phyloP scores from a whole-genome alignment of 2,797 vertebrate species.

The Picus viridis region DNA sequence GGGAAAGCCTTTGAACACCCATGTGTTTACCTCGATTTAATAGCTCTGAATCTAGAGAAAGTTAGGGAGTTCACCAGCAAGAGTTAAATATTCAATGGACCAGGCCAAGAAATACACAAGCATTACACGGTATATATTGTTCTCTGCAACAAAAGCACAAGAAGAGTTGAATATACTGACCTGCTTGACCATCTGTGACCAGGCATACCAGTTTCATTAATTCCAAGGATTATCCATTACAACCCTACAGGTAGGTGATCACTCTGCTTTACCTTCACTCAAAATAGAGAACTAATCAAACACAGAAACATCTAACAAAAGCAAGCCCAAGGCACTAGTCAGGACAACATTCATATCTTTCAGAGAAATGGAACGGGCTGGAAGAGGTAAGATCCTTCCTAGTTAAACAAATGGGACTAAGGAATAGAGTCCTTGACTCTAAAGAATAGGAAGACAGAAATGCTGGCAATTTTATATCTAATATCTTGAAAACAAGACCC shows the following conservation, averaged over 20 bases:
- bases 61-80: not conserved
- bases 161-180: not conserved
- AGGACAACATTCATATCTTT: not conserved
- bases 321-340: not conserved
- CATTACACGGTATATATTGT: not conserved
- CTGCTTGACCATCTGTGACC: not conserved
- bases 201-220: not conserved
- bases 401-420: not conserved
- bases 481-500: not conserved
- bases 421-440: not conserved
- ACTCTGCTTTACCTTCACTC: not conserved
- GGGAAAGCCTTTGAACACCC: constrained; percentile 58
- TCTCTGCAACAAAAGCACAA: not conserved
- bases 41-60: constrained; percentile 31
- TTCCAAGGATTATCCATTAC: not conserved
- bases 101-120: not conserved
- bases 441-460: not conserved
- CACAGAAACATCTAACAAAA: not conserved
- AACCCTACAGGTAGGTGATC: not conserved
- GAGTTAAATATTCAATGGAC: not conserved
- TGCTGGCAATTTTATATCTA: not conserved
- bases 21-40: constrained; percentile 26
- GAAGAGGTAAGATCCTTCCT: not conserved
- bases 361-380: not conserved
- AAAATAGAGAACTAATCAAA: not conserved